Evolutionary conservation across 2,888 invertebrate genomes (phyloP).

Genomic region (Cartodere bifasciata): DNA sequence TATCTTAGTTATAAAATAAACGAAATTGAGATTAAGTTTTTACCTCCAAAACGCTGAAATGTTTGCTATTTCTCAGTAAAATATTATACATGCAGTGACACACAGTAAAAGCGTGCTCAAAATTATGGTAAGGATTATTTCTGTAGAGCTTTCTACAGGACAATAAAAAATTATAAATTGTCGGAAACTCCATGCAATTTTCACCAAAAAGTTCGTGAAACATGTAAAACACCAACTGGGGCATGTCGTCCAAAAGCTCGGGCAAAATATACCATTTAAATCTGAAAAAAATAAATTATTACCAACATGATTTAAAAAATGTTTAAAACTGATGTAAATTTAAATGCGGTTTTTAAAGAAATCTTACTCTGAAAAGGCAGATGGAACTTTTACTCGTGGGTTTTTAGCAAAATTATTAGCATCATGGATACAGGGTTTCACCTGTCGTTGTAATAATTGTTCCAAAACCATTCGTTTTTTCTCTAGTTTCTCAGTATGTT

Average conservation of each 20-base stretch:
- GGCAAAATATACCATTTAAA: conserved; percentile 45
- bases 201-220: conserved; percentile 37
- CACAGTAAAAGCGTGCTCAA: conserved; percentile 49
- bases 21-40: conserved; percentile 2
- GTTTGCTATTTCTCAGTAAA: conserved; percentile 35
- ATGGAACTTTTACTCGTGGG: conserved; percentile 33
- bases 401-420: conserved; percentile 35
- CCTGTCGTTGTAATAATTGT: conserved; percentile 36
- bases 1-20: too few relatives aligned
- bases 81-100: conserved; percentile 48
- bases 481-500: conserved; percentile 32
- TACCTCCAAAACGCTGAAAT: conserved; percentile 41
- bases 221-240: conserved; percentile 42
- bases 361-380: conserved; percentile 37
- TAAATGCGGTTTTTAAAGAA: neutral
- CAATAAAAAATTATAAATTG: conserved; percentile 38
- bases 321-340: conserved; percentile 3
- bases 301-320: neutral
- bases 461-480: conserved; percentile 16
- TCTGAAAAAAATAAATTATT: conserved; percentile 25
- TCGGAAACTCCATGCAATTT: conserved; percentile 30
- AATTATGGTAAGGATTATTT: conserved; percentile 47
- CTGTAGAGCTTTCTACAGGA: conserved; percentile 39
- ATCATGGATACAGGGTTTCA: conserved; percentile 43
- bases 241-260: conserved; percentile 38